Evolutionary conservation across 2,113 vertebrate genomes (phyloP).

Genomic region (Pitta sordida): DNA sequence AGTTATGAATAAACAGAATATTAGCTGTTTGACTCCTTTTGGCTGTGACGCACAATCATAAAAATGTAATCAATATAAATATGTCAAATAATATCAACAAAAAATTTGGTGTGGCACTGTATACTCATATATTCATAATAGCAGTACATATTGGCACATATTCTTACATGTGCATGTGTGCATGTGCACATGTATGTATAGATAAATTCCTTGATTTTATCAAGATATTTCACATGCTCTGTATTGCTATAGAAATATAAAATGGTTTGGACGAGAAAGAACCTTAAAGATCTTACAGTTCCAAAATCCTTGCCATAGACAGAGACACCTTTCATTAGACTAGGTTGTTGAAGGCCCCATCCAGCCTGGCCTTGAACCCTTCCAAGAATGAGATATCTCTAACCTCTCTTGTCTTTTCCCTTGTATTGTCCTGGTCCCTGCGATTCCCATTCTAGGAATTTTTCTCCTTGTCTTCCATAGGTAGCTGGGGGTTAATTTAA

Average conservation of each 20-base stretch:
- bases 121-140: not conserved
- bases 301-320: not conserved
- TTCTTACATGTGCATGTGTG: not conserved
- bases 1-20: not conserved
- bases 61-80: not conserved
- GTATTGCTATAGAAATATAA: not conserved
- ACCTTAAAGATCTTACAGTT: not conserved
- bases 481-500: not conserved
- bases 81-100: not conserved
- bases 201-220: not conserved
- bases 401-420: not conserved
- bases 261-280: not conserved
- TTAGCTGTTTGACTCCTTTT: not conserved
- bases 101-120: not conserved
- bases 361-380: too few relatives aligned
- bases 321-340: not conserved
- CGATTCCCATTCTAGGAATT: not conserved
- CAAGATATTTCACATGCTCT: not conserved
- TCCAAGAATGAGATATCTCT: not conserved
- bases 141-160: not conserved
- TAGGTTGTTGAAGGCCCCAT: not conserved
- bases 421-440: not conserved
- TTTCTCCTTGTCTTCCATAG: not conserved
- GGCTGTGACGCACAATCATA: not conserved
- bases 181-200: not conserved